Evolutionary conservation across 2,888 invertebrate species (phyloP).

Genomic region (Microctonus hyperodae): DNA sequence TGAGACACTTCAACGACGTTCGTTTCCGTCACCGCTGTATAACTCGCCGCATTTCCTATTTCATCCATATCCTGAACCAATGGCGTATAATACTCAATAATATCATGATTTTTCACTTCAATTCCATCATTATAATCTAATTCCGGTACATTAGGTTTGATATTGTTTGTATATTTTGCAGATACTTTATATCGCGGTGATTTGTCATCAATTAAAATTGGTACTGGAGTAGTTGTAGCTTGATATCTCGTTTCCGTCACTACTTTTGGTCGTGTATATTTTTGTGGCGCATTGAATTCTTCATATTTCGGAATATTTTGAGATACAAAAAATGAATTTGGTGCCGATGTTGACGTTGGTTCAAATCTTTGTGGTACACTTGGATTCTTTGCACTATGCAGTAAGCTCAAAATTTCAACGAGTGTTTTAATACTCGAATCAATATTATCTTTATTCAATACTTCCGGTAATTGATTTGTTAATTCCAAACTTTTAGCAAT

Average conservation of each 20-base stretch:
- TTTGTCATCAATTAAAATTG: constrained; percentile 36
- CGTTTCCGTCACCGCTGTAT: constrained; percentile 35
- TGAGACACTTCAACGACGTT: constrained; percentile 31
- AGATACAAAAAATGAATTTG: not conserved
- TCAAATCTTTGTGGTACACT: constrained; percentile 37
- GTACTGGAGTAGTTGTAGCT: constrained; percentile 50
- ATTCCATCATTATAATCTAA: constrained; percentile 34
- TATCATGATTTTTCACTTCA: constrained; percentile 42
- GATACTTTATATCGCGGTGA: constrained; percentile 27
- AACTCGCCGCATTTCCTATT: constrained; percentile 33
- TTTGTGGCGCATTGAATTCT: constrained; percentile 34
- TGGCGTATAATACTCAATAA: constrained; percentile 53
- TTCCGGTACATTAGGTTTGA: constrained; percentile 29
- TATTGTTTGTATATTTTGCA: constrained; percentile 37
- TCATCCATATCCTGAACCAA: constrained; percentile 48
- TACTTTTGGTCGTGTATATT: constrained; percentile 50
- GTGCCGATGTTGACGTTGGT: not conserved
- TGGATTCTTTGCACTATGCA: constrained; percentile 66
- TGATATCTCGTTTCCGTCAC: constrained; percentile 56
- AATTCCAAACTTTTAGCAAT: constrained; percentile 77
- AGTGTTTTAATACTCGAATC: constrained; percentile 81
- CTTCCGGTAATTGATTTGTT: constrained; percentile 78
- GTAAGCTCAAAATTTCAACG: constrained; percentile 75
- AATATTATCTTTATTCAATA: constrained; percentile 78
- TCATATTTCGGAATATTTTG: constrained; percentile 28